Evolutionary conservation across 2,113 vertebrate genomes (phyloP), one percentile per base, ranked within the genome.

Genomic region (Percina caprodes): DNA sequence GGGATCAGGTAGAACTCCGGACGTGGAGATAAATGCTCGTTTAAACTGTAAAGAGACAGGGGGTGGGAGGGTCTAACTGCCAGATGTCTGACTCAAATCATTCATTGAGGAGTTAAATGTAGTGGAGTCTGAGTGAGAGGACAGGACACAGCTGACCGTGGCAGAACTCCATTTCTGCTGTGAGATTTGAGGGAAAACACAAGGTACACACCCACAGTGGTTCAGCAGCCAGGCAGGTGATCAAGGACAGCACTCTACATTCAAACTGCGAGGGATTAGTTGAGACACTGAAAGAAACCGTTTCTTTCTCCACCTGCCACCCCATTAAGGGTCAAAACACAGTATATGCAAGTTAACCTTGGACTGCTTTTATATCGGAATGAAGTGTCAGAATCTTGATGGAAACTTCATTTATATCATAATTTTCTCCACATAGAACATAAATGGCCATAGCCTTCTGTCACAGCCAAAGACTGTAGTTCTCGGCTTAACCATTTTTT

Each of bases 71-170:
- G 62, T 59, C 78, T 15, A 3, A 16, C 66, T 77, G 62, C 68
- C 85, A 88, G 85, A 83, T 82, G 86, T 87, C 68, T 60, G 70
- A 80, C 24, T 66, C 6, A 51, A 79, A 66, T 26, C 2, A 80
- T 80, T 62, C 74, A 79, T 69, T 23, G 58, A 55, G 19, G 35
- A 74, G 74, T 46, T 79, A 66, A 76, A 85, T 33, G 71, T 26
- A 45, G 69, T 58, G 51, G 23, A 48, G 48, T 51, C 14, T 1
- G 21, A 61, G 70, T 2, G 33, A 23, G 42, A 68, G 65, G 63
- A 74, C 33, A 18, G 69, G 65, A 45, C 45, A 18, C 66, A 74
- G 74, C 74, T 76, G 77, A 75, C 5, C 0, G 45, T 5, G 33
- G 55, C 9, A 13, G 19, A 55, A 74, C 35, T 74, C 58, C 39